Evolutionary conservation across 1,140 invertebrate genomes (phyloP).

Genomic region (Drosophila yakuba): DNA sequence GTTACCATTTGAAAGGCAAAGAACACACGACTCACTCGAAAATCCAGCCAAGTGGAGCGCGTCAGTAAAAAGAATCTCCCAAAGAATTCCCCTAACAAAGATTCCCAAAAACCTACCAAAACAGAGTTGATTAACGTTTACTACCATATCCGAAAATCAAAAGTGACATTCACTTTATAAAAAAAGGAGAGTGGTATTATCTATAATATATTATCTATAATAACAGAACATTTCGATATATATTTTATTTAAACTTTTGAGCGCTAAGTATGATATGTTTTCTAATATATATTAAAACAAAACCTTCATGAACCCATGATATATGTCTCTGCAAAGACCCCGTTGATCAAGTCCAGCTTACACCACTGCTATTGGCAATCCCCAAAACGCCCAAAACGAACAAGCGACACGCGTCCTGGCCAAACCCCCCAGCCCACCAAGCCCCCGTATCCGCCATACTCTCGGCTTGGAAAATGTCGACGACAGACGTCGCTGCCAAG

Average conservation of each 20-base stretch:
- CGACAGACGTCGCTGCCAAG: slow-evolving; percentile 81
- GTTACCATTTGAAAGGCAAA: slow-evolving; percentile 53
- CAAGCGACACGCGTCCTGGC: slow-evolving; percentile 77
- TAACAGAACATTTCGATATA: too few relatives aligned
- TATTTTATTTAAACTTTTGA: too few relatives aligned
- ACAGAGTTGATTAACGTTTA: neutral
- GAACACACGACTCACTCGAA: slow-evolving; percentile 23
- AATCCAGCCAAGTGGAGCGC: neutral
- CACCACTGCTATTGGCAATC: slow-evolving; percentile 49
- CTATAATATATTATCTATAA: too few relatives aligned
- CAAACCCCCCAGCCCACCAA: slow-evolving; percentile 25
- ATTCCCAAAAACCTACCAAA: neutral
- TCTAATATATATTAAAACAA: neutral
- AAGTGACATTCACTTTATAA: too few relatives aligned
- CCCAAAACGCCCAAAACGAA: slow-evolving; percentile 76
- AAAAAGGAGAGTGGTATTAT: too few relatives aligned
- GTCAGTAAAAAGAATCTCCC: neutral
- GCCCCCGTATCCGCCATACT: slow-evolving; percentile 8
- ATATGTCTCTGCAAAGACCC: neutral
- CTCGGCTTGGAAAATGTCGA: slow-evolving; percentile 71
- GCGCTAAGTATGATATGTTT: too few relatives aligned
- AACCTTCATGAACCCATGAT: neutral
- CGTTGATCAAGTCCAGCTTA: slow-evolving; percentile 6
- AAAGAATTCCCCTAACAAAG: too few relatives aligned
- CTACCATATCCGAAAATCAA: neutral